phyloP scores from a whole-genome alignment of 2,113 vertebrate genomes.

The Syngnathus scovelli region DNA sequence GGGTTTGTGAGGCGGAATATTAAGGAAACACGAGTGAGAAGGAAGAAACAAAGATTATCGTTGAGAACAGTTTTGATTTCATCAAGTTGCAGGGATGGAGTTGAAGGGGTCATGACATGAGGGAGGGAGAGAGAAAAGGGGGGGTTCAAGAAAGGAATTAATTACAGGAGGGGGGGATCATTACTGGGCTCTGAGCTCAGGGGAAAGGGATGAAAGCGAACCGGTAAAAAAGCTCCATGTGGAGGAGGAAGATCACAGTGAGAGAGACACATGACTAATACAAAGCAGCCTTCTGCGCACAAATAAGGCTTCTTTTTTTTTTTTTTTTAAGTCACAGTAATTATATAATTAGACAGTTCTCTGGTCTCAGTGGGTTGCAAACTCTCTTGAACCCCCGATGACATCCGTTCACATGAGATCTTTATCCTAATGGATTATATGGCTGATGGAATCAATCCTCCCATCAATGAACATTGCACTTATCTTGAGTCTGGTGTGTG shows the following conservation, averaged over 20 bases:
- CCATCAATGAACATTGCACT: not conserved
- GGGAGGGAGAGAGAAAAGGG: not conserved
- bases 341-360: slow-evolving; percentile 1
- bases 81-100: slow-evolving; percentile 34
- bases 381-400: not conserved
- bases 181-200: slow-evolving; percentile 40
- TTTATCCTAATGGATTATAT: slow-evolving; percentile 3
- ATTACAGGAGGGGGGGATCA: slow-evolving; percentile 45
- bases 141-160: slow-evolving; percentile 40
- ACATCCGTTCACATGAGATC: slow-evolving; percentile 3
- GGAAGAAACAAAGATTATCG: slow-evolving; percentile 42
- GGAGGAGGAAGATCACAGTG: slow-evolving; percentile 21
- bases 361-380: not conserved
- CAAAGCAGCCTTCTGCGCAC: not conserved
- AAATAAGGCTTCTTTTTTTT: not conserved
- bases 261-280: slow-evolving; percentile 2
- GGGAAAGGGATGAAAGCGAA: slow-evolving; percentile 35
- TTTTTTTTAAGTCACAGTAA: not conserved
- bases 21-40: slow-evolving; percentile 29
- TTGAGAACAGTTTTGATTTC: slow-evolving; percentile 48
- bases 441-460: not conserved
- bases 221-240: slow-evolving; percentile 21
- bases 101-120: slow-evolving; percentile 38
- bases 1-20: slow-evolving; percentile 12
- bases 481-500: not conserved